Evolutionary conservation across 2,888 invertebrate species (phyloP).

Genomic region (Koerneria pararmatus): DNA sequence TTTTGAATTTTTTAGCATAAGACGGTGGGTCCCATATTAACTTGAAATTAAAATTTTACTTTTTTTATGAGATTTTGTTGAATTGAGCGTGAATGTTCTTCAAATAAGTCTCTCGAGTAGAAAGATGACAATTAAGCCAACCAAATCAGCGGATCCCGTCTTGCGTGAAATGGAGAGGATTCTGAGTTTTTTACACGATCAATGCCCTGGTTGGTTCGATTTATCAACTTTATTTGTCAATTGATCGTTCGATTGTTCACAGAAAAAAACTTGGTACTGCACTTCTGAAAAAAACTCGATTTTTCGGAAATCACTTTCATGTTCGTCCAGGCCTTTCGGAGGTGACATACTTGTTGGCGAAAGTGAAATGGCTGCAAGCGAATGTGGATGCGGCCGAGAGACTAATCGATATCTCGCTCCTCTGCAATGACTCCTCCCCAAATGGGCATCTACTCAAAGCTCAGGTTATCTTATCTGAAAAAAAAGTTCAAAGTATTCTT

Average conservation of each 20-base stretch:
- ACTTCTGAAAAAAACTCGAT: too few relatives aligned
- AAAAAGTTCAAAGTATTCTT: constrained; percentile 7
- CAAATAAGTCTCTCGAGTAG: too few relatives aligned
- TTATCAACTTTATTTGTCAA: too few relatives aligned
- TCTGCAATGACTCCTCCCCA: constrained; percentile 74
- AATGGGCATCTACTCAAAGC: constrained; percentile 82
- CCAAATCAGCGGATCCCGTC: constrained; percentile 63
- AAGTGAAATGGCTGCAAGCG: constrained; percentile 74
- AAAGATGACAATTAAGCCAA: constrained; percentile 69
- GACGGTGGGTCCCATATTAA: too few relatives aligned
- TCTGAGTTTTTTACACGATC: constrained; percentile 72
- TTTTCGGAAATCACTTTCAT: not conserved
- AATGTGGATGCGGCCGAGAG: constrained; percentile 73
- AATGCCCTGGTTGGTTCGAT: constrained; percentile 85
- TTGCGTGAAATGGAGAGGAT: constrained; percentile 68
- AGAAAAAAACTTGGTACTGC: too few relatives aligned
- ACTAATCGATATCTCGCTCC: constrained; percentile 73
- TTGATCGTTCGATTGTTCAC: too few relatives aligned
- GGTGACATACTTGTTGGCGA: constrained; percentile 71
- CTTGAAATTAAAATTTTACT: too few relatives aligned
- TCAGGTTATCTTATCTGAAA: constrained; percentile 38
- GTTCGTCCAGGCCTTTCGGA: constrained; percentile 63
- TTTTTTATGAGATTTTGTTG: too few relatives aligned
- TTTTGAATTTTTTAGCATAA: too few relatives aligned
- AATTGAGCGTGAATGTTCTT: too few relatives aligned